Conservation (phyloP, 2,888 invertebrate genomes). For the Odontothrips loti region DNA sequence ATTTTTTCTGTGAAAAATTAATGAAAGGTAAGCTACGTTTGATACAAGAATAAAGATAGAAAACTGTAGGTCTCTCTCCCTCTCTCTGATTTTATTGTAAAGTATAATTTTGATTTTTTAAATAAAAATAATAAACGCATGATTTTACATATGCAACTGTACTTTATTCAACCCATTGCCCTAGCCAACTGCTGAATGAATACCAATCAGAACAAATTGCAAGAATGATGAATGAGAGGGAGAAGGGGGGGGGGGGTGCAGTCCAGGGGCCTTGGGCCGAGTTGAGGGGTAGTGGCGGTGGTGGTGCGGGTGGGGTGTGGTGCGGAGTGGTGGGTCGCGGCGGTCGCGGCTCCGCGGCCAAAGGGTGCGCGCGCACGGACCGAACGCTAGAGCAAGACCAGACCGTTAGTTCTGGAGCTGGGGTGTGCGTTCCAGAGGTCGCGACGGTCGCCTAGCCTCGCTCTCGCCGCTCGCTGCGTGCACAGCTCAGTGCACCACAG, state of each 20-base stretch:
- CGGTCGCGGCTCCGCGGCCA: slow-evolving; percentile 13
- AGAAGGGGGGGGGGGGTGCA: slow-evolving; percentile 27
- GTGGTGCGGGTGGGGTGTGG: neutral
- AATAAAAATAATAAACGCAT: slow-evolving; percentile 3
- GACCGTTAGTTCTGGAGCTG: slow-evolving; percentile 2
- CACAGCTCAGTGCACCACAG: neutral
- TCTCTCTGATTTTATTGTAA: slow-evolving; percentile 16
- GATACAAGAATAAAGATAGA: slow-evolving; percentile 16
- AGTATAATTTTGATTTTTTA: slow-evolving; percentile 16
- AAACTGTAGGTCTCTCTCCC: neutral
- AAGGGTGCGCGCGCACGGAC: neutral
- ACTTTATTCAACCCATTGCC: neutral
- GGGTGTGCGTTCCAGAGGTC: slow-evolving; percentile 15
- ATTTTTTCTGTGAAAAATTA: slow-evolving; percentile 29
- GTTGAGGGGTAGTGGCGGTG: neutral
- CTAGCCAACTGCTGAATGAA: neutral
- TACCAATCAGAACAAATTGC: neutral
- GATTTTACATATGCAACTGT: neutral
- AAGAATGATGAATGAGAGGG: neutral
- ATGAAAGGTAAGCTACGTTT: slow-evolving; percentile 4
- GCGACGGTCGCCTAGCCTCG: slow-evolving; percentile 9
- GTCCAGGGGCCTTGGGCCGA: slow-evolving; percentile 30
- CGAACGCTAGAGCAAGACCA: neutral
- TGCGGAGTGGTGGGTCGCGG: slow-evolving; percentile 28
- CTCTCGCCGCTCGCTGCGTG: neutral